A percentile compares a stretch with the other conserved stretches of the same genome.
Conservation (phyloP, 2,797 vertebrate genomes). For the Characodon lateralis region DNA sequence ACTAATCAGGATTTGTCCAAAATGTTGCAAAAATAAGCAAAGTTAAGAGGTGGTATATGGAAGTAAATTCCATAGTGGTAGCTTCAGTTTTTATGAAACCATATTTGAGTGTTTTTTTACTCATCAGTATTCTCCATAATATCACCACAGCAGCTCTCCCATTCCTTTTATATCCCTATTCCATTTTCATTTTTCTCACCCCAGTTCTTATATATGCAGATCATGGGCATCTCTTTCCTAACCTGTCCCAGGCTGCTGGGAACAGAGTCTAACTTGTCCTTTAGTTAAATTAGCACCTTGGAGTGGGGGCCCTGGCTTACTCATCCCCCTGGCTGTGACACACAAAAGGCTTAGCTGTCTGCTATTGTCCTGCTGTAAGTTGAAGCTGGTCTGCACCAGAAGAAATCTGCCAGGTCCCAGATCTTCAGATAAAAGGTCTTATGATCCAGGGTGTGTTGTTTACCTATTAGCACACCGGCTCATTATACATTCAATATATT, state of each 20-base stretch:
- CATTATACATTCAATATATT: not conserved
- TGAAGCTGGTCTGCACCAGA: constrained; percentile 43
- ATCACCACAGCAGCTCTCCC: too few relatives aligned
- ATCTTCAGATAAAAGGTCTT: constrained; percentile 55
- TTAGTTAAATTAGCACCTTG: constrained; percentile 74
- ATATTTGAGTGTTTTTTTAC: not conserved
- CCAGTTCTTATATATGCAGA: constrained; percentile 32
- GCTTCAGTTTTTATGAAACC: not conserved
- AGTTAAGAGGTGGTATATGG: not conserved
- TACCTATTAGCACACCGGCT: constrained; percentile 29
- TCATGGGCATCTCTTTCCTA: constrained; percentile 65
- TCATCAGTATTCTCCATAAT: not conserved
- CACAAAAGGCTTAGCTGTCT: constrained; percentile 61
- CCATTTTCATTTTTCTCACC: not conserved
- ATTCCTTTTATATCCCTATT: not conserved
- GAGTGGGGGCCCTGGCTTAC: constrained; percentile 65
- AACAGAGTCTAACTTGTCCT: constrained; percentile 60
- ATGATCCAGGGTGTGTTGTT: constrained; percentile 38
- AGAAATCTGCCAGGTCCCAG: constrained; percentile 41
- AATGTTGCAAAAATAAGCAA: not conserved
- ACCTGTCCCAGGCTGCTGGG: constrained; percentile 57
- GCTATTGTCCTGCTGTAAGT: constrained; percentile 68
- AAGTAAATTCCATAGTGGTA: too few relatives aligned
- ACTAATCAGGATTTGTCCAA: constrained; percentile 7
- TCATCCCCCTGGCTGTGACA: constrained; percentile 34